A percentile compares a stretch with the other conserved stretches of the same genome.
phyloP scores from a whole-genome alignment of 2,113 vertebrate genomes.

The Mystacornis crossleyi region DNA sequence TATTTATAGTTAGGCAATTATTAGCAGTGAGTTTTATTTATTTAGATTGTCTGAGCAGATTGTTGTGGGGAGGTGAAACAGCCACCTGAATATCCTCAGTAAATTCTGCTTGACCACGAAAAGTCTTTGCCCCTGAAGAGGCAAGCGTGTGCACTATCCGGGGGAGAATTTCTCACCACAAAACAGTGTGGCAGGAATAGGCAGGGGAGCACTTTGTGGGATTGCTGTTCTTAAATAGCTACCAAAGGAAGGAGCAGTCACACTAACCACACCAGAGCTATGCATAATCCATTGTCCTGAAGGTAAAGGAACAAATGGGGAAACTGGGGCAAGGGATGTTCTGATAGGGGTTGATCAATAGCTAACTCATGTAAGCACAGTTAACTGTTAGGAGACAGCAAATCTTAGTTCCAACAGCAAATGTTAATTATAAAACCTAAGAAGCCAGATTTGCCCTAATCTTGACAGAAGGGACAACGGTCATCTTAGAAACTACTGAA shows the following conservation, averaged over 20 bases:
- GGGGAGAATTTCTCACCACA: background rate
- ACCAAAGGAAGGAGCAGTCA: background rate
- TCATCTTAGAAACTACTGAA: too few relatives aligned
- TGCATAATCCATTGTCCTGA: background rate
- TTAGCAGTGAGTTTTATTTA: background rate
- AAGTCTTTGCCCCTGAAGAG: background rate
- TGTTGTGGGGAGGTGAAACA: background rate
- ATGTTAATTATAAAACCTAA: too few relatives aligned
- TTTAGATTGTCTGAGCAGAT: background rate
- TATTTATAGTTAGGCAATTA: conserved; percentile 3
- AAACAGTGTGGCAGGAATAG: background rate
- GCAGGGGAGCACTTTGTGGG: background rate
- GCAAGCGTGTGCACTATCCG: fast-evolving
- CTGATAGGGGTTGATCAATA: too few relatives aligned
- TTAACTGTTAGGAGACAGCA: too few relatives aligned
- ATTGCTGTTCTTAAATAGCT: background rate
- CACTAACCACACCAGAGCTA: background rate
- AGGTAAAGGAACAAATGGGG: background rate
- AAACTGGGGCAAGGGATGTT: background rate
- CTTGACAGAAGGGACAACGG: too few relatives aligned
- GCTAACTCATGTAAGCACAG: too few relatives aligned
- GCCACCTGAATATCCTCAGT: background rate
- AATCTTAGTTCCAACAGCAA: too few relatives aligned
- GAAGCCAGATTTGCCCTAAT: too few relatives aligned
- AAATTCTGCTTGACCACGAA: background rate